Conservation (phyloP, 2,888 invertebrate genomes). For the Subacronicta megacephala region DNA sequence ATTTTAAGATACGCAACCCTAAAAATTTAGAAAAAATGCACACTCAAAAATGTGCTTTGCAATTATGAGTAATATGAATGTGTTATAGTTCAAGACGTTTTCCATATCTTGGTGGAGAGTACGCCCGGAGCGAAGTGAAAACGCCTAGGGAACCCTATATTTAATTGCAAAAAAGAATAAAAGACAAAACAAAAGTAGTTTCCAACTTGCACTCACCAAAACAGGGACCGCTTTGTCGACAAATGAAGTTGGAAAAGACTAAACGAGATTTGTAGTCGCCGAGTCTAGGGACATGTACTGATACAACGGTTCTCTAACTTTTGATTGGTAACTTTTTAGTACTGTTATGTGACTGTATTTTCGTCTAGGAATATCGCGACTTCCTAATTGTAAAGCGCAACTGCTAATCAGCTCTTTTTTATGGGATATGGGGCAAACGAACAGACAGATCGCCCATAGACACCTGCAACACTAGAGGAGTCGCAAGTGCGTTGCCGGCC, state of each 20-base stretch:
- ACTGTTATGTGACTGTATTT: constrained; percentile 3
- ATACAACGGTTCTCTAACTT: constrained; percentile 35
- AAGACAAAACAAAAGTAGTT: constrained; percentile 33
- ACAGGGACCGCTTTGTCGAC: constrained; percentile 37
- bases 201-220: constrained; percentile 33
- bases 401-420: not conserved
- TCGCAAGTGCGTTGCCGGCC: too few species aligned
- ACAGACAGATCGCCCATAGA: too few species aligned
- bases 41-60: too few species aligned
- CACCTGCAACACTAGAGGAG: too few species aligned
- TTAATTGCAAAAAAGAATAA: constrained; percentile 30
- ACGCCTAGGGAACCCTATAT: constrained; percentile 28
- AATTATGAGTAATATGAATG: too few species aligned
- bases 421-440: too few species aligned
- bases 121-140: too few species aligned
- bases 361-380: constrained; percentile 1
- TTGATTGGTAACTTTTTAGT: constrained; percentile 38
- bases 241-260: constrained; percentile 40
- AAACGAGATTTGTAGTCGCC: constrained; percentile 45
- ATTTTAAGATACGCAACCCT: too few species aligned
- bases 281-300: constrained; percentile 34
- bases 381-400: not conserved
- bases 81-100: too few species aligned
- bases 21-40: too few species aligned
- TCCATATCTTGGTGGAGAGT: too few species aligned